These are phyloP conservation scores for Graphium colonna DNA, from an alignment of 2,888 invertebrate genomes.

Conservation along the genomic window DNA sequence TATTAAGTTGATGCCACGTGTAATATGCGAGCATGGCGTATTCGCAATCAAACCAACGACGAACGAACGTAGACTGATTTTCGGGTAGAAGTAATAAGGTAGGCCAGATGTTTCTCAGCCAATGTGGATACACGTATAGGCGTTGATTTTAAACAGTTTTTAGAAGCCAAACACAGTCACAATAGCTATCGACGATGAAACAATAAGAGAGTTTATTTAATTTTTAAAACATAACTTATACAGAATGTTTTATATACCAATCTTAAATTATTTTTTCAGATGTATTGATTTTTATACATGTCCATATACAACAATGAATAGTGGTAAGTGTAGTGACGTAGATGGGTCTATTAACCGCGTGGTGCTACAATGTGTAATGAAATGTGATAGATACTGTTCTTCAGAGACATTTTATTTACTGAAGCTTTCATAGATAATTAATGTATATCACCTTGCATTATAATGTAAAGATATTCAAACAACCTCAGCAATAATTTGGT, in stretches of 20 bases:
- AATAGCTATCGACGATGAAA: conserved; percentile 68
- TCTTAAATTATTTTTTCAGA: conserved; percentile 77
- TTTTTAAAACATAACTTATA: conserved; percentile 74
- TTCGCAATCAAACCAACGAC: conserved; percentile 59
- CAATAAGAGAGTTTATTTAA: conserved; percentile 77
- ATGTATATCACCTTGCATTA: conserved; percentile 62
- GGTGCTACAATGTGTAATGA: conserved; percentile 78
- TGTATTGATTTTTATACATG: conserved; percentile 78
- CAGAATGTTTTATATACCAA: conserved; percentile 76
- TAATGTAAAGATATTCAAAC: conserved; percentile 43
- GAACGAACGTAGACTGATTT: conserved; percentile 75
- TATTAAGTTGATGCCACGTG: conserved; percentile 57
- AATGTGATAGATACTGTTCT: conserved; percentile 78
- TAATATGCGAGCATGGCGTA: conserved; percentile 42
- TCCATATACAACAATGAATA: conserved; percentile 76
- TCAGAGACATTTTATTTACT: conserved; percentile 79
- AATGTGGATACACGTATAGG: conserved; percentile 61
- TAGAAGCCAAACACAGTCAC: conserved; percentile 72
- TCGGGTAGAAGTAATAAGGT: conserved; percentile 68
- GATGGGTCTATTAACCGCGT: conserved; percentile 79
- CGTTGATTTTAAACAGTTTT: conserved; percentile 63
- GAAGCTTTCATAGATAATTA: conserved; percentile 72
- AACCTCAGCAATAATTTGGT: conserved; percentile 67
- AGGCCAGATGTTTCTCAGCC: conserved; percentile 70
- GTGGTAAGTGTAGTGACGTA: conserved; percentile 72